Base-by-base conservation (phyloP, 2,888 invertebrate species). In the Thera obeliscata region DNA sequence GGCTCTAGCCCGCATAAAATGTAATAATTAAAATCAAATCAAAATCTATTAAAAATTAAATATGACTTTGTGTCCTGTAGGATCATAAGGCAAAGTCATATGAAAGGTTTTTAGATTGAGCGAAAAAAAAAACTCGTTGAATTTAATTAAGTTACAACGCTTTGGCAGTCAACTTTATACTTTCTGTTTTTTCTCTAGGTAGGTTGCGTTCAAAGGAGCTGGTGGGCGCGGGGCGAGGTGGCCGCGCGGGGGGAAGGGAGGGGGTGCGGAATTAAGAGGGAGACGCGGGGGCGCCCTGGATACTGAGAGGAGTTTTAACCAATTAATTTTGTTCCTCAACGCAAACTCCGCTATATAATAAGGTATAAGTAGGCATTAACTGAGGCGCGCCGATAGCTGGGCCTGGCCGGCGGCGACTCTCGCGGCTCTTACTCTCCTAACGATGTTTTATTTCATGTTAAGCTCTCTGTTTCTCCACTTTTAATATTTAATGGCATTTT, bases 241-340 rank as follows among this genome's bases (percentile, higher is more conserved):
- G 78, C 71, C 81, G 82, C 80, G 85, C 43, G 85, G 85, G 83
- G 81, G 80, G 69, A 22, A 57, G 41, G 50, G 82, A 80, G 85
- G 83, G 85, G 83, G 82, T 83, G 76, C 81, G 88, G 91, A 88
- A 91, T 91, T 89, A 91, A 90, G 91, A 87, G 90, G 90, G 91
- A 84, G 90, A 79, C 79, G 83, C 87, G 88, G 84, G 87, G 86
- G 90, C 90, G 89, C 93, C 93, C 89, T 91, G 93, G 94, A 94
- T 93, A 93, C 94, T 89, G 93, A 94, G 94, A 94, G 94, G 94
- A 94, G 94, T 94, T 94, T 94, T 94, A 94, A 94, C 94, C 94
- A 94, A 94, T 94, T 94, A 94, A 94, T 94, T 94, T 94, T 94
- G 94, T 94, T 94, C 94, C 94, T 94, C 94, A 93, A 93, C 93